A percentile compares a stretch with the other conserved stretches of the same genome.
Conservation (phyloP, 2,113 vertebrate genomes). For the Thamnophis sirtalis region DNA sequence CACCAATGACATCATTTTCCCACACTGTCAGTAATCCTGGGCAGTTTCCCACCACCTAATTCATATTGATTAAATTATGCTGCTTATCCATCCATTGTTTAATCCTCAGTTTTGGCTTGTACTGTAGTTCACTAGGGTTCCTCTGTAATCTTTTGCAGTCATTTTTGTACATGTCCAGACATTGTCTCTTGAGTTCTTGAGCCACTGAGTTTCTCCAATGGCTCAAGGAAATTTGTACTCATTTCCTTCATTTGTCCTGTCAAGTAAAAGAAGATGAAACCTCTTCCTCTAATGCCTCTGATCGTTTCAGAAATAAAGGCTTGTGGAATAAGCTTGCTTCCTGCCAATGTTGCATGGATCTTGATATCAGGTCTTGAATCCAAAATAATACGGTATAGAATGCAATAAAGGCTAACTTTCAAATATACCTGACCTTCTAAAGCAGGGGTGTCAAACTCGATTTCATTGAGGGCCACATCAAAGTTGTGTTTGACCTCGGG, state of each 20-base stretch:
- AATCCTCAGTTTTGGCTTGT: slow-evolving; percentile 44
- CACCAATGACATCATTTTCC: slow-evolving; percentile 9
- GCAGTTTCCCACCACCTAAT: slow-evolving; percentile 6
- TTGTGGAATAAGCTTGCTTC: neutral
- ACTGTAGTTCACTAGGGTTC: neutral
- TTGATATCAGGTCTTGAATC: neutral
- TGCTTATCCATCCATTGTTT: neutral
- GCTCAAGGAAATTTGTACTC: slow-evolving; percentile 43
- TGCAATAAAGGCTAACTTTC: neutral
- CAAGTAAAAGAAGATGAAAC: neutral
- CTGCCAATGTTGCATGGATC: neutral
- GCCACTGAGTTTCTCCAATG: slow-evolving; percentile 20
- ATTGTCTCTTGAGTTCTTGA: slow-evolving; percentile 35
- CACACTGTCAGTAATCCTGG: neutral
- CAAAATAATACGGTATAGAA: neutral
- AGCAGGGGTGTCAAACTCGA: neutral
- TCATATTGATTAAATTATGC: neutral
- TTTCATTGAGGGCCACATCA: too few relatives aligned
- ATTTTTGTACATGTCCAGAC: slow-evolving; percentile 38
- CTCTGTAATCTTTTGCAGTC: neutral
- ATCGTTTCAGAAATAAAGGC: neutral
- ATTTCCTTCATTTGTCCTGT: slow-evolving; percentile 35
- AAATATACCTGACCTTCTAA: neutral
- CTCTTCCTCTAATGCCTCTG: neutral
- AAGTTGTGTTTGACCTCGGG: too few relatives aligned